phyloP scores from a whole-genome alignment of 2,888 invertebrate genomes.

The Chrysolina americana region DNA sequence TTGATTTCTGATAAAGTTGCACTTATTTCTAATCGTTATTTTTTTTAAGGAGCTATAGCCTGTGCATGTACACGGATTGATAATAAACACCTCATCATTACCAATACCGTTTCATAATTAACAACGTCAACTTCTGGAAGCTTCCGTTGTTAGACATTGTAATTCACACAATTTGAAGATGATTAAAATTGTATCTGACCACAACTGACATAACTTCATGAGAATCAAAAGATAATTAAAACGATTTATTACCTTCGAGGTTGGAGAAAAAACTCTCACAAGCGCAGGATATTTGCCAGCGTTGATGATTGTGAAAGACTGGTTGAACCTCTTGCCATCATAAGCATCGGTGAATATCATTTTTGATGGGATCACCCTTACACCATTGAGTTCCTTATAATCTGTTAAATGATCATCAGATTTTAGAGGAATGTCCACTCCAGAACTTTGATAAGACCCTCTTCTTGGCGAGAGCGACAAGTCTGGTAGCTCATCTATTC shows the following conservation, averaged over 20 bases:
- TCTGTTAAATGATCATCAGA: background rate
- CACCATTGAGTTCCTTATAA: slow-evolving; percentile 51
- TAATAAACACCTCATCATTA: too few species aligned
- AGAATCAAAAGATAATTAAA: too few species aligned
- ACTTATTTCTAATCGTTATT: too few species aligned
- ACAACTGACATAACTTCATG: background rate
- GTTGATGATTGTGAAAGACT: slow-evolving; percentile 65
- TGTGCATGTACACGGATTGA: too few species aligned
- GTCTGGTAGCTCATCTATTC: background rate
- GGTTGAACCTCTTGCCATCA: slow-evolving; percentile 65
- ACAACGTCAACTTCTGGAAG: too few species aligned
- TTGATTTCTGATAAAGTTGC: too few species aligned
- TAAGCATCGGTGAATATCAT: slow-evolving; percentile 68
- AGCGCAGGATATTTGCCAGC: slow-evolving; percentile 61
- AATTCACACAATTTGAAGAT: too few species aligned
- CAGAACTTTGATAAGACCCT: background rate
- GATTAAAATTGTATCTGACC: too few species aligned
- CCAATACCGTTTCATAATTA: too few species aligned
- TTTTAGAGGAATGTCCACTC: background rate
- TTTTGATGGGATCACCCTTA: slow-evolving; percentile 65
- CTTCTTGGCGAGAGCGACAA: background rate
- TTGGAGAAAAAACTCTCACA: slow-evolving; percentile 64
- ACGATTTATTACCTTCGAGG: slow-evolving; percentile 64
- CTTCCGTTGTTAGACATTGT: too few species aligned
- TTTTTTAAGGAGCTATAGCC: too few species aligned